Percentiles rank a stretch among this genome's conserved stretches.
phyloP scores from a whole-genome alignment of 2,888 invertebrate genomes.

The Petrolisthes manimaculis region DNA sequence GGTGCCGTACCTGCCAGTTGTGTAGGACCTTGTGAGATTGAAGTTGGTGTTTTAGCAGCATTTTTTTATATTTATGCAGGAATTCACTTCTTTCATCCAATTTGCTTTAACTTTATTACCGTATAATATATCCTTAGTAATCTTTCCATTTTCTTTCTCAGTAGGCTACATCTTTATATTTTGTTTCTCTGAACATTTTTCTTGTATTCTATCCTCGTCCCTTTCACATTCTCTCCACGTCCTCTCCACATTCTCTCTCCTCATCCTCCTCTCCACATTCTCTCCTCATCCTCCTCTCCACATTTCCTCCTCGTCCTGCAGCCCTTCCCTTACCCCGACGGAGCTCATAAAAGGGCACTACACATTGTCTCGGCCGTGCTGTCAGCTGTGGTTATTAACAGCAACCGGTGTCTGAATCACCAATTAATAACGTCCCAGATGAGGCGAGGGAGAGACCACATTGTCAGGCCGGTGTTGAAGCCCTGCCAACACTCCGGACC shows the following conservation, averaged over 20 bases:
- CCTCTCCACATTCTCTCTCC: not conserved
- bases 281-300: not conserved
- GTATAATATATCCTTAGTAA: too few species aligned
- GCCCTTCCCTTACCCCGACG: not conserved
- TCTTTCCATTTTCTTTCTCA: too few species aligned
- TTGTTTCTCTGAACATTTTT: too few species aligned
- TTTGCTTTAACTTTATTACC: too few species aligned
- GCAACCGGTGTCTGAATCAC: slow-evolving; percentile 56
- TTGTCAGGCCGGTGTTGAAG: slow-evolving; percentile 39
- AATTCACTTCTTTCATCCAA: too few species aligned
- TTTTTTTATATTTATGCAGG: too few species aligned
- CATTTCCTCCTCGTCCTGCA: not conserved
- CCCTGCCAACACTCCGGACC: slow-evolving; percentile 29
- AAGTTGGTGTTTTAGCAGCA: too few species aligned
- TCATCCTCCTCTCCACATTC: not conserved
- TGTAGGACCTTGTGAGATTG: too few species aligned
- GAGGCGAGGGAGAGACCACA: slow-evolving; percentile 42
- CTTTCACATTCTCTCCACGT: too few species aligned
- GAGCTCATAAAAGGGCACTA: slow-evolving; percentile 5
- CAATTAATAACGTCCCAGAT: slow-evolving; percentile 56
- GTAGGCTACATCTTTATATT: too few species aligned
- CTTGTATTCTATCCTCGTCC: too few species aligned
- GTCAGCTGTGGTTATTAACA: slow-evolving; percentile 58
- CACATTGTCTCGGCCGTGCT: slow-evolving; percentile 50
- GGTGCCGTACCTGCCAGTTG: too few species aligned